Percentiles rank a stretch among this genome's conserved stretches.
These are phyloP conservation scores for Linyphia triangularis DNA, from an alignment of 2,888 invertebrate species.

Conservation along the genomic window DNA sequence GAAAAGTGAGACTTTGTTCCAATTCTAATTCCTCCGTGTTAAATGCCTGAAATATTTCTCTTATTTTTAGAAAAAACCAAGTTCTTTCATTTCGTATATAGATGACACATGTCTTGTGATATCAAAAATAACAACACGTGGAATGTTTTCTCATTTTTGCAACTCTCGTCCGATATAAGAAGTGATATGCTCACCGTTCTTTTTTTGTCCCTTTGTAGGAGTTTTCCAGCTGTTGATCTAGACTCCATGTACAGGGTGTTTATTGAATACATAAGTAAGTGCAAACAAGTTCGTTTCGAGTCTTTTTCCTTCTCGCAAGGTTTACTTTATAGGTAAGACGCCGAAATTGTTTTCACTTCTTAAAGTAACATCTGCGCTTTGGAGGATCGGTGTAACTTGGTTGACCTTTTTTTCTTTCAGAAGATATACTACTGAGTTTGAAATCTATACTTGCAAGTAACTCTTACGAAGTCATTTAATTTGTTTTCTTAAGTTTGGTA, in stretches of 20 bases:
- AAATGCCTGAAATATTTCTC: slow-evolving; percentile 5
- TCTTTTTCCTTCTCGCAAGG: slow-evolving; percentile 1
- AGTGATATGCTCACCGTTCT: not conserved
- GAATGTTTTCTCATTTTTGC: not conserved
- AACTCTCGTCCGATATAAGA: not conserved
- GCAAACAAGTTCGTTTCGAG: slow-evolving; percentile 35
- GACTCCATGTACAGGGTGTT: slow-evolving; percentile 34
- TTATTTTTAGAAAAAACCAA: slow-evolving; percentile 24
- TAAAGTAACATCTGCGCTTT: slow-evolving; percentile 35
- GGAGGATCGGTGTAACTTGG: not conserved
- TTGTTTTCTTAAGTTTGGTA: slow-evolving; percentile 16
- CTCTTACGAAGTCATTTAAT: slow-evolving; percentile 1
- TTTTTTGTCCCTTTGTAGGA: not conserved
- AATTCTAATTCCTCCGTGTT: not conserved
- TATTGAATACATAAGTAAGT: slow-evolving; percentile 63
- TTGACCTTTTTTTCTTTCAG: slow-evolving; percentile 17
- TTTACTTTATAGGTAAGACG: slow-evolving; percentile 33
- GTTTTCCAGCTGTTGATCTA: slow-evolving; percentile 22
- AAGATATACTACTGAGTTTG: slow-evolving; percentile 2
- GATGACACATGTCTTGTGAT: slow-evolving; percentile 36
- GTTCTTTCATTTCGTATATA: slow-evolving; percentile 33
- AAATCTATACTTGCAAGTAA: not conserved
- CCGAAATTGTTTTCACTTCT: slow-evolving; percentile 40
- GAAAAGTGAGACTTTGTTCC: slow-evolving; percentile 6
- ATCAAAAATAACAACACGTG: slow-evolving; percentile 30